Percentiles rank a stretch among this genome's conserved stretches.
Evolutionary conservation across 2,888 invertebrate genomes (phyloP).

Genomic region (Campoletis raptor): DNA sequence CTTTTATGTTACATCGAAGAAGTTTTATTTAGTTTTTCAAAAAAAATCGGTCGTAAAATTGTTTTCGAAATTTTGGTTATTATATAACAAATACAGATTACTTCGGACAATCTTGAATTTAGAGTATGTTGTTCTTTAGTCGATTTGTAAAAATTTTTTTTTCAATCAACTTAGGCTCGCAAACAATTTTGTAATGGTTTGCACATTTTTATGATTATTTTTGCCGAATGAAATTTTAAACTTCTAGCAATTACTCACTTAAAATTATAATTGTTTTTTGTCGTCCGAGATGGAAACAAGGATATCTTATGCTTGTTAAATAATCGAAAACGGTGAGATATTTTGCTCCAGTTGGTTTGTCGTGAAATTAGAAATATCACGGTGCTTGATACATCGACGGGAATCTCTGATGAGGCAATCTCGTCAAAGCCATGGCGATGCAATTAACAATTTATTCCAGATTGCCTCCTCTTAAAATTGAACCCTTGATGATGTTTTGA

Average conservation of each 20-base stretch:
- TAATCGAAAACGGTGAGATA: slow-evolving; percentile 16
- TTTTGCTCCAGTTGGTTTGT: slow-evolving; percentile 56
- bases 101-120: too few relatives aligned
- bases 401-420: slow-evolving; percentile 43
- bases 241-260: neutral
- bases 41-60: too few relatives aligned
- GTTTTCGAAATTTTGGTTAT: too few relatives aligned
- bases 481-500: slow-evolving; percentile 11
- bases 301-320: neutral
- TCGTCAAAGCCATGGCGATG: slow-evolving; percentile 27
- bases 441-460: slow-evolving; percentile 28
- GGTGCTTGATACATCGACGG: slow-evolving; percentile 36
- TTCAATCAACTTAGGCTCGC: too few relatives aligned
- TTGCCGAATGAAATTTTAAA: neutral
- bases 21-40: too few relatives aligned
- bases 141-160: too few relatives aligned
- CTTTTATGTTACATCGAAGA: too few relatives aligned
- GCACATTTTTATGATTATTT: too few relatives aligned
- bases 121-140: too few relatives aligned
- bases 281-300: neutral
- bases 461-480: slow-evolving; percentile 19
- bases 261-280: neutral
- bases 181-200: too few relatives aligned
- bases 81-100: too few relatives aligned
- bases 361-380: slow-evolving; percentile 57